A percentile compares a stretch with the other conserved stretches of the same genome.
Conservation (phyloP, 23 tunicate species). For the Botrylloides violaceus region DNA sequence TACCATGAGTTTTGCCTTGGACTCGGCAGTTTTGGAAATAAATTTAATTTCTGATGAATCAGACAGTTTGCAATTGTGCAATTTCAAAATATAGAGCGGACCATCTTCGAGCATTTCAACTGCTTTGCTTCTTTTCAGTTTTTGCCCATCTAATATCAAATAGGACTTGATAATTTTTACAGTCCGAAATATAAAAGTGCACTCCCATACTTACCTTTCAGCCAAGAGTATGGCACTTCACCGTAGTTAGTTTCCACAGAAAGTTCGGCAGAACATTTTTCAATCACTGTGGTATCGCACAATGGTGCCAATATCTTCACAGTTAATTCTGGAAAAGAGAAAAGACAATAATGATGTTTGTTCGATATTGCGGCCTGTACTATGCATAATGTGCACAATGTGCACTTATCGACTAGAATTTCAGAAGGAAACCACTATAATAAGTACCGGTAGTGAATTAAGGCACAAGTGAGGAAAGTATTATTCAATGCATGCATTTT, state of each 20-base stretch:
- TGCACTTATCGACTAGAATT: too few relatives aligned
- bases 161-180: neutral
- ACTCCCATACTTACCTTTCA: constrained; percentile 7
- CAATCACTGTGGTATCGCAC: constrained; percentile 6
- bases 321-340: constrained; percentile 10
- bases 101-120: constrained; percentile 31
- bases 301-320: constrained; percentile 4
- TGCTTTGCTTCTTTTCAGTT: constrained; percentile 3
- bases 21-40: constrained; percentile 2
- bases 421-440: too few relatives aligned
- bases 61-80: constrained; percentile 13
- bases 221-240: constrained; percentile 15
- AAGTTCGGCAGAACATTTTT: constrained; percentile 7
- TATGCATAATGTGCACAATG: too few relatives aligned
- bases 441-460: too few relatives aligned
- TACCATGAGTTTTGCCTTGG: constrained; percentile 12
- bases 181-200: neutral
- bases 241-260: constrained; percentile 20
- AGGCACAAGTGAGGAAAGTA: too few relatives aligned
- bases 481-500: too few relatives aligned
- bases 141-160: constrained; percentile 1
- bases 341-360: too few relatives aligned
- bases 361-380: neutral
- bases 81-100: constrained; percentile 3
- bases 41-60: constrained; percentile 19